Conservation (phyloP, 2,113 vertebrate genomes). For the Heterocephalus glaber region DNA sequence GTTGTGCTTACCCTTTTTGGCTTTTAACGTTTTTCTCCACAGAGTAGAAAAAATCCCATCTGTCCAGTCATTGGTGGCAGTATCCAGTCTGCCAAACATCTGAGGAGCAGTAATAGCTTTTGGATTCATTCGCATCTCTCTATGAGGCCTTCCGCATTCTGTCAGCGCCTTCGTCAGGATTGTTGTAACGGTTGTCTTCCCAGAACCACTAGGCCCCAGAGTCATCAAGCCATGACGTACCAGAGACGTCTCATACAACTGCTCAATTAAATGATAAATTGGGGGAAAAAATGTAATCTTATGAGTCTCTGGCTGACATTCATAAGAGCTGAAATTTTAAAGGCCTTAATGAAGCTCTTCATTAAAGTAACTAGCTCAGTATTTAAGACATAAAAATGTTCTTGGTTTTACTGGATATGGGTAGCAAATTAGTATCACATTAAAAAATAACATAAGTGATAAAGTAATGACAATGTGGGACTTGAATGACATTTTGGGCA, state of each 20-base stretch:
- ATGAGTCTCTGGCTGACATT: neutral
- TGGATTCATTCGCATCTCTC: constrained; percentile 89
- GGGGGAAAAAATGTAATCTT: neutral
- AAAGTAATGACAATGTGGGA: neutral
- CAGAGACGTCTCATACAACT: constrained; percentile 87
- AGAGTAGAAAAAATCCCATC: constrained; percentile 90
- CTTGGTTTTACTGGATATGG: neutral
- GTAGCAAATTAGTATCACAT: neutral
- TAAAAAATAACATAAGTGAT: neutral
- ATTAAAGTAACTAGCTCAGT: constrained; percentile 22
- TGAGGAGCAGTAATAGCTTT: constrained; percentile 89
- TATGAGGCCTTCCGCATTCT: constrained; percentile 85
- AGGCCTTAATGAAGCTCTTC: neutral
- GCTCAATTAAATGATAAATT: neutral
- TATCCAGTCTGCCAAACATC: constrained; percentile 88
- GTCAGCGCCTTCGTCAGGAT: constrained; percentile 85
- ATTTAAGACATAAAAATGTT: neutral
- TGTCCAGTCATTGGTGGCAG: constrained; percentile 90
- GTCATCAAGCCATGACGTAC: constrained; percentile 89
- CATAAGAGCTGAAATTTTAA: neutral
- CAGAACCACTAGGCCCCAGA: constrained; percentile 88
- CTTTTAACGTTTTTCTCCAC: constrained; percentile 88
- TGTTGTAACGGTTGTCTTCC: constrained; percentile 86
- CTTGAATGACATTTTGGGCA: constrained; percentile 16
- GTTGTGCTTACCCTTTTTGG: constrained; percentile 84